A percentile compares a stretch with the other conserved stretches of the same genome.
Conservation (phyloP, 2,113 vertebrate genomes). For the Alligator sinensis region DNA sequence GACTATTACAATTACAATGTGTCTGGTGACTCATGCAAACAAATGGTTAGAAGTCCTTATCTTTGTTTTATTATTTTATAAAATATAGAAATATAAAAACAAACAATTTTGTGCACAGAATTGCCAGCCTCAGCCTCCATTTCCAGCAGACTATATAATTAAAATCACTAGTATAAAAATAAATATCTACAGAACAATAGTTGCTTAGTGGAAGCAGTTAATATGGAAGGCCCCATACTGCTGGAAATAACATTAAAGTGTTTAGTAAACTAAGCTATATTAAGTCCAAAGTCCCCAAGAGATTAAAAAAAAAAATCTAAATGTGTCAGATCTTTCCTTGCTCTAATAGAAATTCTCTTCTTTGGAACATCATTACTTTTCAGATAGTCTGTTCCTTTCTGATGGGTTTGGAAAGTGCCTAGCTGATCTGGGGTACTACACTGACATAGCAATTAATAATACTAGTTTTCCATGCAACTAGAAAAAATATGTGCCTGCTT, state of each 20-base stretch:
- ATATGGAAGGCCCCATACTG: conserved; percentile 26
- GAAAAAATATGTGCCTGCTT: neutral
- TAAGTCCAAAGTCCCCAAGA: conserved; percentile 18
- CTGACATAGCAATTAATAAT: neutral
- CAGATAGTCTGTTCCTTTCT: neutral
- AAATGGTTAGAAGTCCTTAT: conserved; percentile 43
- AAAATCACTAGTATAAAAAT: conserved; percentile 62
- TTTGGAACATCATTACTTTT: neutral
- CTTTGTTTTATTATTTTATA: conserved; percentile 69
- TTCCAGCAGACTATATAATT: conserved; percentile 67
- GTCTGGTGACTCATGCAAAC: conserved; percentile 39
- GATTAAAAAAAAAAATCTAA: conserved; percentile 22
- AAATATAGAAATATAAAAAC: conserved; percentile 65
- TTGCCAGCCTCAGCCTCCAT: conserved; percentile 28
- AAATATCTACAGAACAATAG: conserved; percentile 38
- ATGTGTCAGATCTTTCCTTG: neutral
- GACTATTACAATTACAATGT: conserved; percentile 35
- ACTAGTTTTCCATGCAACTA: neutral
- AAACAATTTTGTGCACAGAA: conserved; percentile 62
- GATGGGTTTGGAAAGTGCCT: neutral
- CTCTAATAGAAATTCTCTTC: neutral
- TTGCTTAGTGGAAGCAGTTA: conserved; percentile 55
- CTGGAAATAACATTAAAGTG: conserved; percentile 45
- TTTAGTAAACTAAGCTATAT: conserved; percentile 47
- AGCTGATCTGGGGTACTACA: neutral